These are phyloP conservation scores for Athalia cordata DNA, from an alignment of 2,888 invertebrate species.

Conservation along the genomic window DNA sequence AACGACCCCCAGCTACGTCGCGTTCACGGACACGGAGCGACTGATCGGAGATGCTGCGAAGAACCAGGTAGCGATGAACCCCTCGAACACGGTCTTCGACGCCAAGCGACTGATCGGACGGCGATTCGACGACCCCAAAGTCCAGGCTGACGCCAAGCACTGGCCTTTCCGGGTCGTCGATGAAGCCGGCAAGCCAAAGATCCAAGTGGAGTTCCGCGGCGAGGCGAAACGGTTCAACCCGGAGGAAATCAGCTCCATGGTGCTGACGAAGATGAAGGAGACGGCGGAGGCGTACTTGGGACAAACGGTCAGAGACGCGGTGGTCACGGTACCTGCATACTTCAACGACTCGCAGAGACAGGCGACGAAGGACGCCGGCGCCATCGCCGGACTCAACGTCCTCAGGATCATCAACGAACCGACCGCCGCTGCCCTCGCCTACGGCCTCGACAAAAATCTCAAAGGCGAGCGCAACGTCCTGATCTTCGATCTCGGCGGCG, in stretches of 20 bases:
- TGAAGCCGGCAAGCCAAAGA: conserved; percentile 87
- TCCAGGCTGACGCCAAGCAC: conserved; percentile 94
- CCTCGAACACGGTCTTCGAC: conserved; percentile 88
- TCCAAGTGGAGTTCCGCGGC: conserved; percentile 90
- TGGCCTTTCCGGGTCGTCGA: conserved; percentile 94
- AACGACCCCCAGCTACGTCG: conserved; percentile 91
- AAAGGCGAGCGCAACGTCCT: conserved; percentile 87
- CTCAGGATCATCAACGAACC: conserved; percentile 95
- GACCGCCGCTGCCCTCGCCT: conserved; percentile 92
- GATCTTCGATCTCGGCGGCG: conserved; percentile 89
- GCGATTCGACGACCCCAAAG: conserved; percentile 88
- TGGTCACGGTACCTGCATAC: conserved; percentile 93
- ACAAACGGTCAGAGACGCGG: conserved; percentile 88
- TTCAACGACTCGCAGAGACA: conserved; percentile 94
- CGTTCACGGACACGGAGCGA: conserved; percentile 89
- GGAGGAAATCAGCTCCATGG: conserved; percentile 95
- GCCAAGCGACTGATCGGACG: conserved; percentile 96
- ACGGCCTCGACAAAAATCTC: conserved; percentile 90
- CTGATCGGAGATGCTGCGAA: conserved; percentile 92
- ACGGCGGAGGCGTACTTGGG: conserved; percentile 93
- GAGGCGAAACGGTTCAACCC: conserved; percentile 92
- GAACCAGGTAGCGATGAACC: conserved; percentile 91
- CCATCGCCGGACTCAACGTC: conserved; percentile 91
- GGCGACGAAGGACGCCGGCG: conserved; percentile 94
- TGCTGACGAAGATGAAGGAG: conserved; percentile 94